Percentiles rank a stretch among this genome's conserved stretches.
Evolutionary conservation across 2,888 invertebrate species (phyloP).

Genomic region (Chironomus riparius): DNA sequence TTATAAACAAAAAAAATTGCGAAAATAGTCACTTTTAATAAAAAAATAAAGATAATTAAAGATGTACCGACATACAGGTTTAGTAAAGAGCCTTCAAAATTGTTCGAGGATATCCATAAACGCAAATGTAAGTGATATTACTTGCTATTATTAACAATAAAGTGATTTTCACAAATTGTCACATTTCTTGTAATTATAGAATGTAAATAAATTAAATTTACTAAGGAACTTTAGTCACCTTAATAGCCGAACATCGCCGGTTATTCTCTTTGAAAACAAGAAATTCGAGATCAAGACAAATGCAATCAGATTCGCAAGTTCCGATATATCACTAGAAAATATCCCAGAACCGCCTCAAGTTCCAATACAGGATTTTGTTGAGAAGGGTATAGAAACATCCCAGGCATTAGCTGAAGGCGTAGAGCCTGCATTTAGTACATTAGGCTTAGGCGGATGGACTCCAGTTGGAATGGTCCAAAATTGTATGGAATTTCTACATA

Average conservation of each 20-base stretch:
- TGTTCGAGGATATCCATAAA: not conserved
- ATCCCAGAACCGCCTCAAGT: slow-evolving; percentile 37
- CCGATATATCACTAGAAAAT: slow-evolving; percentile 29
- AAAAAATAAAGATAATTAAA: not conserved
- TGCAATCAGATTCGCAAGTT: slow-evolving; percentile 10
- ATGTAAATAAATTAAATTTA: not conserved
- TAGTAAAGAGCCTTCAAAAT: slow-evolving; percentile 5
- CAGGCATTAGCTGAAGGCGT: slow-evolving; percentile 46
- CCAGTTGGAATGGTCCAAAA: slow-evolving; percentile 77
- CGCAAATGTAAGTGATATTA: not conserved
- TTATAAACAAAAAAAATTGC: not conserved
- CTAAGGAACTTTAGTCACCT: slow-evolving; percentile 22
- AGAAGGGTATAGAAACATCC: slow-evolving; percentile 31
- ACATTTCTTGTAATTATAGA: not conserved
- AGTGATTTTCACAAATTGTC: not conserved
- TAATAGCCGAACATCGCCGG: not conserved
- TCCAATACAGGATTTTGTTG: slow-evolving; percentile 16
- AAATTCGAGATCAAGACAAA: not conserved
- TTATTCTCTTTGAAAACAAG: not conserved
- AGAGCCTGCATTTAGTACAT: slow-evolving; percentile 68
- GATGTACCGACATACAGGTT: not conserved
- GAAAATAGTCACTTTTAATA: no score
- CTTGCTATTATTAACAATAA: not conserved
- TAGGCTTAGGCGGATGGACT: slow-evolving; percentile 75
- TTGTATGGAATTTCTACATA: slow-evolving; percentile 73